Conservation (phyloP, 2,797 vertebrate species). For the Zalophus californianus region DNA sequence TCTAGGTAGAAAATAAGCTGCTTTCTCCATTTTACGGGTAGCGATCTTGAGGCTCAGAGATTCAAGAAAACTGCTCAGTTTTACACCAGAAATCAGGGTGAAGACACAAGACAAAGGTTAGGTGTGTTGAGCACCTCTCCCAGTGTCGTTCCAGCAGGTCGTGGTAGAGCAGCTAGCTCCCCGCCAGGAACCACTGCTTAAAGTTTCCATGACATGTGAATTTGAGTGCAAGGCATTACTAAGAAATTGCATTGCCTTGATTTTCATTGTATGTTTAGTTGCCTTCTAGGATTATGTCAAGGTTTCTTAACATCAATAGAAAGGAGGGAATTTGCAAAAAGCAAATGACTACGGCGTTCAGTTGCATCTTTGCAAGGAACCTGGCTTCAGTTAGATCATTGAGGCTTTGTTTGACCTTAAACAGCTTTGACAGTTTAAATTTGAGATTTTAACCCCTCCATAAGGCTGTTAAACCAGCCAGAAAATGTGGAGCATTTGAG, state of each 20-base stretch:
- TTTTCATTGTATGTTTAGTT: conserved; percentile 41
- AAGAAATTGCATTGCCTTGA: conserved; percentile 11
- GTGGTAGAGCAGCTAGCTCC: not conserved
- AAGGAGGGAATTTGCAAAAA: conserved; percentile 17
- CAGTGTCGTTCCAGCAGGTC: rapidly evolving
- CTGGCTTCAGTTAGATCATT: not conserved
- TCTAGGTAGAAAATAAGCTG: conserved; percentile 9
- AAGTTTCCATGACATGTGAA: not conserved
- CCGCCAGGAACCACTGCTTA: not conserved
- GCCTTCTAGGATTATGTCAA: not conserved
- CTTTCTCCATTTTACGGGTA: not conserved
- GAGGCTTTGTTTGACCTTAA: conserved; percentile 66
- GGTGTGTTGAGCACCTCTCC: not conserved
- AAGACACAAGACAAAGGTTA: not conserved
- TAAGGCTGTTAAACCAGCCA: conserved; percentile 69
- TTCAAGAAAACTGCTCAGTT: not conserved
- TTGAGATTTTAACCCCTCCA: conserved; percentile 68
- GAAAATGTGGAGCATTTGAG: conserved; percentile 65
- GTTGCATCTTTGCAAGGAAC: conserved; percentile 16
- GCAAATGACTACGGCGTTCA: not conserved
- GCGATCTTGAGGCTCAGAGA: not conserved
- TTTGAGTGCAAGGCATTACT: not conserved
- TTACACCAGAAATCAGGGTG: not conserved
- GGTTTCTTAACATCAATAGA: conserved; percentile 48
- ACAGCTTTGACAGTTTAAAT: conserved; percentile 63